Evolutionary conservation across 2,797 vertebrate species (phyloP), one percentile per base, ranked within the genome.

Genomic region (Staurois parvus): DNA sequence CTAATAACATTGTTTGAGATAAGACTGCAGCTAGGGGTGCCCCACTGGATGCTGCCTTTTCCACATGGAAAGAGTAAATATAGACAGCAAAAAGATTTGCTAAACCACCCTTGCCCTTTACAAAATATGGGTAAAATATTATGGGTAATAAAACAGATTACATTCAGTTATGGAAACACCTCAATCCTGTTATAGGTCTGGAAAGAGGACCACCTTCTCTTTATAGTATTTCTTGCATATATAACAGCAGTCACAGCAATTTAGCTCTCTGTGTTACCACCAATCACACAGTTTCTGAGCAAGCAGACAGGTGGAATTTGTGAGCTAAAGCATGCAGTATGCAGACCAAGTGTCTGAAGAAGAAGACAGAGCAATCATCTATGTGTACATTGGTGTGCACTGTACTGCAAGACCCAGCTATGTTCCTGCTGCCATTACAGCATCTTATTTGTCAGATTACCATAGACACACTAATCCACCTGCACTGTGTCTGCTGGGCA

Each of bases 401-500:
- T 78, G 13, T 1, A 32, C 32, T 24, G 8, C 34, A 13, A 72
- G 0, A 7, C 29, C 10, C 19, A 4, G 28, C 37, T 40, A 30
- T 28, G 15, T 48, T 48, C 15, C 2, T 48, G 19, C 52, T 59
- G 52, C 52, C 64, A 24, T 32, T 2, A 32, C 30, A 15, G 29
- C 79, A 2, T 13, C 32, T 12, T 37, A 17, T 81, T 37, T 72
- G 26, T 81, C 69, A 40, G 48, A 45, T 37, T 37, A 37, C 15
- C 29, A 26, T 26, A 62, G 29, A 28, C 8, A 37, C 5, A 68
- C 24, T 72, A 70, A 34, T 64, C 68, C 75, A 78, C 52, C 75
- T 84, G 82, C n/a, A 45, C 59, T 21, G 73, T 11, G 73, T 78
- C 67, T 19, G 17, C n/a, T 32, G 5, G 32, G 28, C 48, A 66